These are phyloP conservation scores for Callosobruchus maculatus DNA, from an alignment of 2,888 invertebrate species.

Conservation along the genomic window DNA sequence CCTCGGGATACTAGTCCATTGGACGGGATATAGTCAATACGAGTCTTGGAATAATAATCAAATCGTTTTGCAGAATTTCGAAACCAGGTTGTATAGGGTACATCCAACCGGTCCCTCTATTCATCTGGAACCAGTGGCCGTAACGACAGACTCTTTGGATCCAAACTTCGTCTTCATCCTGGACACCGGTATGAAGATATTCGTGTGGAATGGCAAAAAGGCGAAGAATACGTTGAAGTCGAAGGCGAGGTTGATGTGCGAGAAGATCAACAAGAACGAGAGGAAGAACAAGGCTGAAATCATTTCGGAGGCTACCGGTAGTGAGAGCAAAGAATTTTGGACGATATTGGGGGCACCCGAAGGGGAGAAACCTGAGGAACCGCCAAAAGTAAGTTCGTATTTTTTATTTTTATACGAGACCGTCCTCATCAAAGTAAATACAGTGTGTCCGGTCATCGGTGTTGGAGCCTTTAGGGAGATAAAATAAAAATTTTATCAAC, in stretches of 20 bases:
- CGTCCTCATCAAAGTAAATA: too few species aligned
- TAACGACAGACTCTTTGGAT: constrained; percentile 73
- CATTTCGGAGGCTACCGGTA: constrained; percentile 74
- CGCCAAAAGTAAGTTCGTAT: constrained; percentile 45
- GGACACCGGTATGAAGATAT: constrained; percentile 82
- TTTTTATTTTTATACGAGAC: too few species aligned
- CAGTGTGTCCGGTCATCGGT: too few species aligned
- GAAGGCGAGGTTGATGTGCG: constrained; percentile 86
- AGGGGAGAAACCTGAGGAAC: constrained; percentile 52
- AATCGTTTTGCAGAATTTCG: constrained; percentile 62
- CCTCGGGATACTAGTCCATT: too few species aligned
- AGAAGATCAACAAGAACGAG: constrained; percentile 98
- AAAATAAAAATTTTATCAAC: too few species aligned
- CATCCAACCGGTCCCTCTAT: constrained; percentile 84
- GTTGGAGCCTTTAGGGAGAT: too few species aligned
- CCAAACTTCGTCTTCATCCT: constrained; percentile 88
- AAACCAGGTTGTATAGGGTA: constrained; percentile 81
- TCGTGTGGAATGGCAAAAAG: constrained; percentile 86
- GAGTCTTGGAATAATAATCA: too few species aligned
- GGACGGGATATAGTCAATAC: too few species aligned
- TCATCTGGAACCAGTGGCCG: constrained; percentile 83
- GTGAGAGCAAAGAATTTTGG: constrained; percentile 87
- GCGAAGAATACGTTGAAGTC: constrained; percentile 87
- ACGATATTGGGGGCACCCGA: constrained; percentile 60
- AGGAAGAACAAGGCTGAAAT: constrained; percentile 93